phyloP scores from a whole-genome alignment of 2,888 invertebrate genomes.

The Scaptomyza cyrtandrae region DNA sequence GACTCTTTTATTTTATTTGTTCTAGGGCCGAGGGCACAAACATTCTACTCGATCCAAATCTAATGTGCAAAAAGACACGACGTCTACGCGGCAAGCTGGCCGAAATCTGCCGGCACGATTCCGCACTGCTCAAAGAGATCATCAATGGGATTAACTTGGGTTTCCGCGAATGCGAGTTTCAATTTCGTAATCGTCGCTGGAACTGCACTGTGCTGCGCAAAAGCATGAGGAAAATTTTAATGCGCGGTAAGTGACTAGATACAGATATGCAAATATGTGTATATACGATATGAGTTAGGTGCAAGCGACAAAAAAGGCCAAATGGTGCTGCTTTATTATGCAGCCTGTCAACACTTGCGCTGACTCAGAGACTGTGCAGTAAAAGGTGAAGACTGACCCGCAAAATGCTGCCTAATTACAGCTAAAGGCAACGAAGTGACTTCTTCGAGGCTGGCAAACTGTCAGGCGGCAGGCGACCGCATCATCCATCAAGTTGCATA shows the following conservation, averaged over 20 bases:
- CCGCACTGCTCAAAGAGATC: constrained; percentile 92
- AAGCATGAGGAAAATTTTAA: constrained; percentile 90
- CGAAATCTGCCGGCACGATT: constrained; percentile 94
- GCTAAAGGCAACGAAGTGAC: constrained; percentile 54
- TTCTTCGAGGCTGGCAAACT: constrained; percentile 49
- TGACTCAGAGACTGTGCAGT: constrained; percentile 52
- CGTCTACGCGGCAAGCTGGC: constrained; percentile 91
- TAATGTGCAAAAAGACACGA: constrained; percentile 94
- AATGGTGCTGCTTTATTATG: constrained; percentile 71
- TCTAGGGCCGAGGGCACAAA: constrained; percentile 92
- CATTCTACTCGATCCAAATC: constrained; percentile 94
- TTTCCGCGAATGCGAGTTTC: constrained; percentile 94
- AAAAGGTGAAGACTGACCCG: constrained; percentile 27
- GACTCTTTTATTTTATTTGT: not conserved
- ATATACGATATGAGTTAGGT: not conserved
- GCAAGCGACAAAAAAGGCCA: constrained; percentile 38
- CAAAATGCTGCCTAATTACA: constrained; percentile 73
- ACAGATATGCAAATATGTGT: constrained; percentile 12
- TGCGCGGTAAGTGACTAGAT: constrained; percentile 88
- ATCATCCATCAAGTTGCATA: constrained; percentile 83
- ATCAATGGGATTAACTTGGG: constrained; percentile 92
- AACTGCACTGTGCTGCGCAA: constrained; percentile 93
- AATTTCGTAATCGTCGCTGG: constrained; percentile 94
- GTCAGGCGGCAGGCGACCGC: constrained; percentile 75
- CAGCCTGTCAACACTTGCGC: constrained; percentile 70